phyloP scores from a whole-genome alignment of 2,113 vertebrate genomes.

The Leiothrix lutea region DNA sequence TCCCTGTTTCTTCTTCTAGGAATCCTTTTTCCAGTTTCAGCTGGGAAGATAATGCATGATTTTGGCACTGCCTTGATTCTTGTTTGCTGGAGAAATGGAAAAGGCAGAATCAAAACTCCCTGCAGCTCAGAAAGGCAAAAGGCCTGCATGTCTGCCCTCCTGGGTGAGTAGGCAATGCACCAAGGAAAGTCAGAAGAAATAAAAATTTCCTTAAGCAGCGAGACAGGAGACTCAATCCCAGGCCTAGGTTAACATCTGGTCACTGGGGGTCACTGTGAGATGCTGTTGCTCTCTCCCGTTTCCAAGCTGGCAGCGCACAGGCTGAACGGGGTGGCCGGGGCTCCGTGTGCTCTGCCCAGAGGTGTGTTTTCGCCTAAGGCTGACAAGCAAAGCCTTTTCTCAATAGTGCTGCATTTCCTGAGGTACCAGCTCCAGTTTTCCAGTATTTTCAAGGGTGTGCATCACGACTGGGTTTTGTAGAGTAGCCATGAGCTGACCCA shows the following conservation, averaged over 20 bases:
- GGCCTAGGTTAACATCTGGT: not conserved
- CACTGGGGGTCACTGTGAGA: not conserved
- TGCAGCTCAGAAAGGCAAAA: not conserved
- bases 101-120: not conserved
- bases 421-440: not conserved
- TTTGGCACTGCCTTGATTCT: not conserved
- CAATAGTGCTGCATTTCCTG: not conserved
- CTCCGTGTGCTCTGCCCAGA: not conserved
- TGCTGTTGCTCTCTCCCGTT: not conserved
- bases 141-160: not conserved
- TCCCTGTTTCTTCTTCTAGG: not conserved
- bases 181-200: not conserved
- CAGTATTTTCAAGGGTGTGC: not conserved
- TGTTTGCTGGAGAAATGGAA: not conserved
- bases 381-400: not conserved
- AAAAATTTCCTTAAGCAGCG: not conserved
- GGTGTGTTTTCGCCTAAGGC: not conserved
- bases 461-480: accelerated
- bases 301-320: not conserved
- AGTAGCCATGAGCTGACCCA: not conserved
- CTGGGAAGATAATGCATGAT: not conserved
- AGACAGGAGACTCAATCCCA: not conserved
- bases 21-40: not conserved
- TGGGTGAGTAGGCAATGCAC: not conserved
- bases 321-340: not conserved